Evolutionary conservation across 1,140 invertebrate species (phyloP), one percentile per base, ranked within the genome.

Genomic region (Danaus melanippus): DNA sequence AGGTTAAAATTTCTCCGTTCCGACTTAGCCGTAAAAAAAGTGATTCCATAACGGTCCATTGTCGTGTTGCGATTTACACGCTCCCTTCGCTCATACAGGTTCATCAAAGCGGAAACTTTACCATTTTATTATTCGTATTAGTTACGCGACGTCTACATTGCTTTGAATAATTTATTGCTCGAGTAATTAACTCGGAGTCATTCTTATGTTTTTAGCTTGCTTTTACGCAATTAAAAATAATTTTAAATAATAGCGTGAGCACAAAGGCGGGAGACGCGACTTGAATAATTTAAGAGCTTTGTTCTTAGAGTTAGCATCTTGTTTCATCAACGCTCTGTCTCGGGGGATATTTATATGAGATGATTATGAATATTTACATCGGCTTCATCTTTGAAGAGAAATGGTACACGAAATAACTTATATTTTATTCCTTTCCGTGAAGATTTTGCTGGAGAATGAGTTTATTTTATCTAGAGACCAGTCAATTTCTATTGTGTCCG

Each of bases 221-320:
- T 79, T 80, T 80, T 74, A 75, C 69, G 69, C 79, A 85, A 85
- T 83, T 85, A 85, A 83, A 82, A 85, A 82, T 84, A 82, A 85
- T 84, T 78, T 78, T 65, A 76, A 85, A 81, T 85, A 85, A 82
- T 82, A 84, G 72, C 71, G 51, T 47, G 56, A 64, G 63, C 67
- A 74, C 70, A 76, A 76, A 79, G 74, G 62, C 58, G 66, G 46
- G 64, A 60, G 67, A 72, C 66, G 74, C 69, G 66, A 50, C 58
- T 61, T 60, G 79, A 79, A 80, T 85, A 80, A 80, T 82, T 84
- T 79, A 67, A 71, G 67, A 75, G 70, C 73, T 74, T 66, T 60
- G 64, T 65, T 66, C 74, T 60, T 54, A 55, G 70, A 75, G 76
- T 79, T 76, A 76, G 79, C 76, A 76, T 85, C 82, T 82, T 84